Conservation (phyloP, 2,113 vertebrate genomes). For the Pterocles gutturalis region DNA sequence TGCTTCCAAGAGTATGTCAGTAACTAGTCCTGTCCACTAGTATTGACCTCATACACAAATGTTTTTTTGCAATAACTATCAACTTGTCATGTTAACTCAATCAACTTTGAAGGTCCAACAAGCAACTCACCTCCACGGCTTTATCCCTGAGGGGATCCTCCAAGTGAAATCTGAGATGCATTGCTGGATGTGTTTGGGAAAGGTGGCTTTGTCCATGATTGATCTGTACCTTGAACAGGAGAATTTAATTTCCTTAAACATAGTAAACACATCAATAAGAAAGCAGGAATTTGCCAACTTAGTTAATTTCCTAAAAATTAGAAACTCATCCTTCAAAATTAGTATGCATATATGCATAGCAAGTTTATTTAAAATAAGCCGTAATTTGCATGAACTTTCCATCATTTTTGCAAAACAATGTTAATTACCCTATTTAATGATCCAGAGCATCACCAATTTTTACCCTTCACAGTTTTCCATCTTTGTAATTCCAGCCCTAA, state of each 20-base stretch:
- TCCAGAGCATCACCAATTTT: not conserved
- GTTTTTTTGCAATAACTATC: not conserved
- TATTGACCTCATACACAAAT: not conserved
- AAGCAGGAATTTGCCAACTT: not conserved
- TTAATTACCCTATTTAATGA: constrained; percentile 37
- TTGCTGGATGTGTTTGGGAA: not conserved
- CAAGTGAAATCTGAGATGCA: not conserved
- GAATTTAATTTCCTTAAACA: not conserved
- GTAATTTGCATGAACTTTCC: constrained; percentile 61
- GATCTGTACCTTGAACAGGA: not conserved
- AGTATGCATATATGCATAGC: not conserved
- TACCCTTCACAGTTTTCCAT: constrained; percentile 1
- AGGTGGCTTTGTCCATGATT: not conserved
- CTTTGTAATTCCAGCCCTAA: constrained; percentile 13
- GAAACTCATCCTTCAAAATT: not conserved
- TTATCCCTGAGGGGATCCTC: not conserved
- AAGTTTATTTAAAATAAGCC: constrained; percentile 9
- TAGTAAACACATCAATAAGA: not conserved
- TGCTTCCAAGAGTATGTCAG: not conserved
- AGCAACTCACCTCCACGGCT: not conserved
- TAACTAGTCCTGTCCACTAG: not conserved
- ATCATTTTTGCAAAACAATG: constrained; percentile 42
- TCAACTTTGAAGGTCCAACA: not conserved
- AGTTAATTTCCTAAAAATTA: not conserved
- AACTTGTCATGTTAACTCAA: not conserved